Conservation (phyloP, 2,888 invertebrate species). For the Azorinus chamasolen region DNA sequence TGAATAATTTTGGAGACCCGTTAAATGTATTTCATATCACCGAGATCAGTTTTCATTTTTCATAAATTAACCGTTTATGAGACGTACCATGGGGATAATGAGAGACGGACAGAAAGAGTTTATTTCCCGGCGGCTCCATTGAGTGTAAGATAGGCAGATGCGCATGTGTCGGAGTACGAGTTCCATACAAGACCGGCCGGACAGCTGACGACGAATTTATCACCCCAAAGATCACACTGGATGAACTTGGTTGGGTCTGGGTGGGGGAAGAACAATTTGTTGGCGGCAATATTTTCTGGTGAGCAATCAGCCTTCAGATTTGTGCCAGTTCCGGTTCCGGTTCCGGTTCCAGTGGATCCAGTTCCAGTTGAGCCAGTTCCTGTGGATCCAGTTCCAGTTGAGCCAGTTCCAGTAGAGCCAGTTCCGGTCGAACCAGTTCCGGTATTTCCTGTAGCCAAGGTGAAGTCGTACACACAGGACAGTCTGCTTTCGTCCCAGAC, state of each 20-base stretch:
- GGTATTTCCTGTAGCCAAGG: conserved; percentile 21
- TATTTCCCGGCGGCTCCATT: conserved; percentile 12
- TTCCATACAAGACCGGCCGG: conserved; percentile 77
- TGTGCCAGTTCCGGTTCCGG: conserved; percentile 18
- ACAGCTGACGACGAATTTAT: conserved; percentile 71
- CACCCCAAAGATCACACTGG: conserved; percentile 77
- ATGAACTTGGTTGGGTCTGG: conserved; percentile 77
- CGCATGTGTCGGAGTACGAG: conserved; percentile 72
- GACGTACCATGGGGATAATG: too few species aligned
- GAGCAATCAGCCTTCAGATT: conserved; percentile 59
- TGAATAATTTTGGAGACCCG: too few species aligned
- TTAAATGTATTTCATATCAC: too few species aligned
- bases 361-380: conserved; percentile 20
- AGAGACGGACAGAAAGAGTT: neutral
- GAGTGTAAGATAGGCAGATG: conserved; percentile 55
- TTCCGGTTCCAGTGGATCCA: conserved; percentile 34
- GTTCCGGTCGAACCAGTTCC: conserved; percentile 12
- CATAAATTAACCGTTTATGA: too few species aligned
- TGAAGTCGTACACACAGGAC: conserved; percentile 70
- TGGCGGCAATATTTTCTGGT: conserved; percentile 42
- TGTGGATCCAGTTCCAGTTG: conserved; percentile 22
- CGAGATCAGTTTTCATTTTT: too few species aligned
- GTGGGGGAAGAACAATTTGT: conserved; percentile 72
- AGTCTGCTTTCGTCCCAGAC: conserved; percentile 75
- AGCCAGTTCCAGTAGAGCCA: conserved; percentile 32